These are phyloP conservation scores for Sphaeramia orbicularis DNA, from an alignment of 2,797 vertebrate species.

Conservation along the genomic window DNA sequence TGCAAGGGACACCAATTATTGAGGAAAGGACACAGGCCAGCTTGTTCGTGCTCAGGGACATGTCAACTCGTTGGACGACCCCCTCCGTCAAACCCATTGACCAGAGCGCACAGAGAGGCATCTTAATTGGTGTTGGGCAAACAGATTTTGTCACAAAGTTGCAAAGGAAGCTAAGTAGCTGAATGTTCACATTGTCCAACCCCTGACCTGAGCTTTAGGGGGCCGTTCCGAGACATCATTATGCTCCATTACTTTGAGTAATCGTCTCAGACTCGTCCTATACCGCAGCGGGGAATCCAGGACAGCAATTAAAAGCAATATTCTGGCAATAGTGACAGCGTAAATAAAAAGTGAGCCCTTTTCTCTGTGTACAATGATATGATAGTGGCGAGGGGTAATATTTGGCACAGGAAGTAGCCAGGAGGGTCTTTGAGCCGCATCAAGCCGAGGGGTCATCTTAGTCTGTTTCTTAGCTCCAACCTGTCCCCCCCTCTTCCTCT, in stretches of 20 bases:
- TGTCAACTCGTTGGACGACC: constrained; percentile 87
- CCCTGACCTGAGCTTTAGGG: constrained; percentile 85
- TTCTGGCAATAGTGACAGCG: constrained; percentile 82
- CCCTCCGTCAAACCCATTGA: constrained; percentile 89
- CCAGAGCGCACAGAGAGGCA: constrained; percentile 82
- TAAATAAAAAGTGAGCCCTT: constrained; percentile 86
- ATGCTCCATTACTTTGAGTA: constrained; percentile 89
- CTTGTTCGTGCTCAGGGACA: constrained; percentile 88
- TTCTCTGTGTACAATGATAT: constrained; percentile 86
- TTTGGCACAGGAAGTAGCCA: constrained; percentile 70
- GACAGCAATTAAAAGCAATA: constrained; percentile 89
- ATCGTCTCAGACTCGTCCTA: constrained; percentile 85
- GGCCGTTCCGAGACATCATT: constrained; percentile 84
- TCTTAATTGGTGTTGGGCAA: constrained; percentile 93
- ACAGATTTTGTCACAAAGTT: constrained; percentile 91
- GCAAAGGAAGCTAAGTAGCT: constrained; percentile 92
- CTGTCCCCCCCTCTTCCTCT: constrained; percentile 39
- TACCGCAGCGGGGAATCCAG: constrained; percentile 81
- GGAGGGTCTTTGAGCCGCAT: constrained; percentile 58
- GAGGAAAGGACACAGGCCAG: constrained; percentile 84
- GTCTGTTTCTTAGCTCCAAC: constrained; percentile 49
- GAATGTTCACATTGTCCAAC: constrained; percentile 91
- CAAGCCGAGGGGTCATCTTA: constrained; percentile 42
- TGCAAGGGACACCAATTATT: constrained; percentile 91
- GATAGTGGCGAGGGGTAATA: constrained; percentile 84